Percentiles rank a stretch among this genome's conserved stretches.
Evolutionary conservation across 2,888 invertebrate genomes (phyloP).

Genomic region (Papilio gigon): DNA sequence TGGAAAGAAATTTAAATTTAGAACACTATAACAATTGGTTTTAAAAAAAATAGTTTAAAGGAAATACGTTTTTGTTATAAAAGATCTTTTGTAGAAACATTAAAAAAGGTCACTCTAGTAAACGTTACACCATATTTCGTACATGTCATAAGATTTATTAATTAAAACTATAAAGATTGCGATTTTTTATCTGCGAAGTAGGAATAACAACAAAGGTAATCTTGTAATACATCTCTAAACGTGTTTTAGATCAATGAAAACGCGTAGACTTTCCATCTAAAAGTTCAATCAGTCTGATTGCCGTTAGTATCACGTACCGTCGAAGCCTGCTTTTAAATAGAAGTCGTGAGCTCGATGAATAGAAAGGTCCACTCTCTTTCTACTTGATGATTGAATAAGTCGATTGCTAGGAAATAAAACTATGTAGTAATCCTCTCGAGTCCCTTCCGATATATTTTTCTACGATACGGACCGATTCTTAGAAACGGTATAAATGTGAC

Average conservation of each 20-base stretch:
- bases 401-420: constrained; percentile 23
- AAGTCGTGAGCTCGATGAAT: constrained; percentile 7
- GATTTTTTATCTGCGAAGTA: not conserved
- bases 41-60: too few species aligned
- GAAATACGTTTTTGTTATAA: too few species aligned
- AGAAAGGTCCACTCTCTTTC: constrained; percentile 18
- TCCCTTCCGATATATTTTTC: not conserved
- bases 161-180: not conserved
- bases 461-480: not conserved
- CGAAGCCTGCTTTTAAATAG: constrained; percentile 11
- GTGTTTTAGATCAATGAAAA: constrained; percentile 55
- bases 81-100: too few species aligned
- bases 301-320: not conserved
- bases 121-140: too few species aligned
- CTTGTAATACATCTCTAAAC: not conserved
- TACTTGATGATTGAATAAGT: constrained; percentile 19
- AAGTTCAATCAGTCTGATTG: constrained; percentile 26
- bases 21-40: constrained; percentile 66
- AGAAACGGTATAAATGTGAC: not conserved
- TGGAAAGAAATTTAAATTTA: constrained; percentile 47
- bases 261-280: constrained; percentile 57
- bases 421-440: constrained; percentile 18
- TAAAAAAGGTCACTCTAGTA: too few species aligned
- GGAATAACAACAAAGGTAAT: constrained; percentile 62
- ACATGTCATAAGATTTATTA: too few species aligned